Evolutionary conservation across 2,888 invertebrate genomes (phyloP), one percentile per base, ranked within the genome.

Genomic region (Apotomis betuletana): DNA sequence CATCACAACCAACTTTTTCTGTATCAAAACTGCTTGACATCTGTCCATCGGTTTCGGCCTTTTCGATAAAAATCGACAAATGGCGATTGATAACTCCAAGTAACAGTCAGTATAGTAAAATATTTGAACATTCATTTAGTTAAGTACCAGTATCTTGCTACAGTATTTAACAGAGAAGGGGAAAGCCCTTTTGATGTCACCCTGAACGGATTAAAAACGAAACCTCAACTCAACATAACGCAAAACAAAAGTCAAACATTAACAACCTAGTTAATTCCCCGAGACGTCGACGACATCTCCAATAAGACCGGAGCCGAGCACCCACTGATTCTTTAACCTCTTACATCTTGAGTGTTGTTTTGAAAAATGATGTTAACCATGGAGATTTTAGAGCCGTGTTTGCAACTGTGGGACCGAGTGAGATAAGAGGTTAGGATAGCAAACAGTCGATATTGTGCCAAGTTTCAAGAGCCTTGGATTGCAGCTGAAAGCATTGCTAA

Each of bases 381-480:
- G 55, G 27, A 27, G 12, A 46, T 41, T 44, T 38, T 15, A 64
- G 46, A 46, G 46, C 55, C 38, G 54, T 44, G 13, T 57, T 36
- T 57, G 55, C 46, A 57, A 27, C 12, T 44, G 44, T 72, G 68
- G 62, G 55, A 69, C 69, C 73, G 78, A 78, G 77, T 79, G 44
- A 55, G 55, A 64, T 65, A 57, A 65, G 65, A 65, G 65, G 27
- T 46, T 57, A 65, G 46, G 55, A 65, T 55, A 65, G 55, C 65
- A 65, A 65, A 65, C 65, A 65, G 44, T 57, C 55, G 65, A 79
- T 76, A 78, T 76, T 83, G 79, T 80, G 78, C 78, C 78, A 80
- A 85, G 81, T 87, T 85, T 84, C 78, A 80, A 86, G 84, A 81
- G 83, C 77, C 69, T 73, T 75, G 80, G 81, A 83, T 81, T 78